These are phyloP conservation scores for Mus spretus DNA, from an alignment of 2,797 vertebrate genomes.

Conservation along the genomic window DNA sequence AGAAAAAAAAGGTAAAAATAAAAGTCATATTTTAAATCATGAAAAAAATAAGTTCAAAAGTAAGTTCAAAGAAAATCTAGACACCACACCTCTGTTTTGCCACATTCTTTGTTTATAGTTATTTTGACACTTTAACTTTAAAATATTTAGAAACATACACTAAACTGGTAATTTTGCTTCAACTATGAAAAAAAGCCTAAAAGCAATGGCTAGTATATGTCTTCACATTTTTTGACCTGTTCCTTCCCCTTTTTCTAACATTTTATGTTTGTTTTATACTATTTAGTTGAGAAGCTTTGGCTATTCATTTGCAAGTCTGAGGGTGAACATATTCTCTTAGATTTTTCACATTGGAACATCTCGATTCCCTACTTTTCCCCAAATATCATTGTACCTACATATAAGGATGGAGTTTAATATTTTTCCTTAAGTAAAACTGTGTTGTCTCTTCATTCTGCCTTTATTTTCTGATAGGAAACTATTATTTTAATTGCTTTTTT, in stretches of 20 bases:
- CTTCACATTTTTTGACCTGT: not conserved
- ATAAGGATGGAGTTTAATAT: not conserved
- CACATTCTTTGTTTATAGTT: not conserved
- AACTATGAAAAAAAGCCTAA: not conserved
- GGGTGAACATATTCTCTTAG: not conserved
- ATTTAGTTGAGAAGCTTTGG: not conserved
- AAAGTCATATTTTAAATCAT: not conserved
- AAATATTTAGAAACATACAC: not conserved
- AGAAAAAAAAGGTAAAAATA: not conserved
- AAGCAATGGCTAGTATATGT: not conserved
- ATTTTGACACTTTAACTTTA: not conserved
- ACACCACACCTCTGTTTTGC: not conserved
- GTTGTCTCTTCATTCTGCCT: not conserved
- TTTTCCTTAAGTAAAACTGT: slow-evolving; percentile 29
- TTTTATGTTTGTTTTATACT: not conserved
- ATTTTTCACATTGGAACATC: not conserved
- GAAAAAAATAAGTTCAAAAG: not conserved
- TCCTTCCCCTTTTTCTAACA: not conserved
- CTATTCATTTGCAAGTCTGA: not conserved
- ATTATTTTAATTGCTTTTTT: not conserved
- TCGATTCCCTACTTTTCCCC: not conserved
- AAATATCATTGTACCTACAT: not conserved
- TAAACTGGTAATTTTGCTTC: not conserved
- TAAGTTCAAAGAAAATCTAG: not conserved
- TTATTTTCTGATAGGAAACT: slow-evolving; percentile 12